Evolutionary conservation across 2,113 vertebrate genomes (phyloP).

Genomic region (Podocnemis expansa): DNA sequence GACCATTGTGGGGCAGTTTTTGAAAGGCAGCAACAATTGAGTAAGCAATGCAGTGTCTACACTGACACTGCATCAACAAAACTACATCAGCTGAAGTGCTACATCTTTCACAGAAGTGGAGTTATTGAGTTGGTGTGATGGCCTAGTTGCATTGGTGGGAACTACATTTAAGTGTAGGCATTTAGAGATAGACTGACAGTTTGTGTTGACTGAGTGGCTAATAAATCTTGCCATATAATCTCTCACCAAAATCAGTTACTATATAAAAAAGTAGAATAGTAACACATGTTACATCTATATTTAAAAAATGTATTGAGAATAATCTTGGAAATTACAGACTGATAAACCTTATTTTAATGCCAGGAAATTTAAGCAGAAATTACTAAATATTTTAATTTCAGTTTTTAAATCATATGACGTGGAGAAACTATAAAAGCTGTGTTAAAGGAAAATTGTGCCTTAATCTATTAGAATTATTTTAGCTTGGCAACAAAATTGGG

Average conservation of each 20-base stretch:
- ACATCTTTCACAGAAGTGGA: no score
- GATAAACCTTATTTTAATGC: neutral
- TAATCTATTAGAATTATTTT: neutral
- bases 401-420: neutral
- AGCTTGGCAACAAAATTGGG: neutral
- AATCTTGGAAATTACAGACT: neutral
- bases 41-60: no score
- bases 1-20: no score
- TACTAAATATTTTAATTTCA: neutral
- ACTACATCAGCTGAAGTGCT: no score
- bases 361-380: neutral
- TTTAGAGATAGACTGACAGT: no score
- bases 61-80: no score
- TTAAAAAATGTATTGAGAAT: neutral
- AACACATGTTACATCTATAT: neutral
- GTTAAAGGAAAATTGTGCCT: neutral
- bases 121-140: no score
- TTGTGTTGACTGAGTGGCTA: no score
- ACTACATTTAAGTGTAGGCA: no score
- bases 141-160: no score
- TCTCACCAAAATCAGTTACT: neutral
- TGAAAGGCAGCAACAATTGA: no score
- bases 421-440: fast-evolving
- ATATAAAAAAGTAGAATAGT: neutral
- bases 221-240: neutral